These are phyloP conservation scores for Phorcus lineatus DNA, from an alignment of 2,888 invertebrate genomes.

Conservation along the genomic window DNA sequence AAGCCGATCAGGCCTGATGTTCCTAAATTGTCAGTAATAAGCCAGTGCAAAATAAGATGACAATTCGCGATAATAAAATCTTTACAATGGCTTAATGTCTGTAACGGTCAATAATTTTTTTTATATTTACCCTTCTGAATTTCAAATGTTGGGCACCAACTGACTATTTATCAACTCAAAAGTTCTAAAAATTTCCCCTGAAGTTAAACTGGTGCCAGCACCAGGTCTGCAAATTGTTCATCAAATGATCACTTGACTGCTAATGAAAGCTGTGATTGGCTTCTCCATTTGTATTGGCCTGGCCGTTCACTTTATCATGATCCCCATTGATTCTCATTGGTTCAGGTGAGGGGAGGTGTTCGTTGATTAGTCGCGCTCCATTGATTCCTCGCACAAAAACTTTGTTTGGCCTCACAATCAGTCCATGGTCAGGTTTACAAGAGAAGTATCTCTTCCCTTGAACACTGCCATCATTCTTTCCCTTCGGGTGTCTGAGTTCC, in stretches of 20 bases:
- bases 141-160: too few species aligned
- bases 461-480: slow-evolving; percentile 75
- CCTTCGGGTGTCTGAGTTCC: slow-evolving; percentile 75
- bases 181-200: too few species aligned
- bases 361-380: slow-evolving; percentile 75
- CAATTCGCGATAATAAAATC: too few species aligned
- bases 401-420: slow-evolving; percentile 74
- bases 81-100: too few species aligned
- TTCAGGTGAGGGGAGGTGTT: slow-evolving; percentile 32
- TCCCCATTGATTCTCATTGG: slow-evolving; percentile 5
- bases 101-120: too few species aligned
- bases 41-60: too few species aligned
- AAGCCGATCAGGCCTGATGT: too few species aligned
- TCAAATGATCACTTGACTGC: background rate
- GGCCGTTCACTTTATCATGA: background rate
- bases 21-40: too few species aligned
- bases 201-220: too few species aligned
- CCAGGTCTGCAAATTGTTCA: too few species aligned
- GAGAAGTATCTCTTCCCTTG: slow-evolving; percentile 73
- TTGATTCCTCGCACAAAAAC: slow-evolving; percentile 77
- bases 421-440: slow-evolving; percentile 71
- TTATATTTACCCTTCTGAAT: too few species aligned
- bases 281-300: background rate
- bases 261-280: background rate
- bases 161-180: too few species aligned